Conservation (phyloP, 2,113 vertebrate genomes). For the Telmatochromis bifrenatus region DNA sequence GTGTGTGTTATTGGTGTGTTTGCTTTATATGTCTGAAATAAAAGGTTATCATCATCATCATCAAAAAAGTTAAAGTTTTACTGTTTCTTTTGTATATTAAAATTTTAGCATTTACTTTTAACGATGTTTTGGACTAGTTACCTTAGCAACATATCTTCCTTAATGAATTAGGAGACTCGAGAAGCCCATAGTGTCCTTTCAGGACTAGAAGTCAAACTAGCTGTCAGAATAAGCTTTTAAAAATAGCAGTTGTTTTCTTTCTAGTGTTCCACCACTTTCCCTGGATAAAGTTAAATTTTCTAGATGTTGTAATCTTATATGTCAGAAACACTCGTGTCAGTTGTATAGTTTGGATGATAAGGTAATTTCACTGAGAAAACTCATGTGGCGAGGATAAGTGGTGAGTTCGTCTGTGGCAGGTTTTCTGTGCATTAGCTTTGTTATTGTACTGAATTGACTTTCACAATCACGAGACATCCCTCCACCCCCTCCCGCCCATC, state of each 20-base stretch:
- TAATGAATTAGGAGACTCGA: background rate
- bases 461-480: background rate
- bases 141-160: background rate
- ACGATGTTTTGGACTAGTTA: background rate
- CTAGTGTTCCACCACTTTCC: background rate
- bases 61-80: background rate
- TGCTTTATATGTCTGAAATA: background rate
- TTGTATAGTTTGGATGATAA: background rate
- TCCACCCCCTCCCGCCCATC: background rate
- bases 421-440: background rate
- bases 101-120: background rate
- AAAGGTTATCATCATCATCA: background rate
- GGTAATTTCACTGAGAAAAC: background rate
- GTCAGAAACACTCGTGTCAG: background rate
- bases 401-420: background rate
- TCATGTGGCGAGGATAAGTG: background rate
- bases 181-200: background rate
- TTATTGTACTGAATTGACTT: background rate
- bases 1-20: background rate
- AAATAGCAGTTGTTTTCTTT: background rate
- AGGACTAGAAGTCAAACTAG: fast-evolving
- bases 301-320: background rate
- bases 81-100: background rate
- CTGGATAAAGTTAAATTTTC: background rate
- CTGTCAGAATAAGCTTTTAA: background rate